These are phyloP conservation scores for Streptopelia turtur DNA, from an alignment of 2,797 vertebrate genomes.

Conservation along the genomic window DNA sequence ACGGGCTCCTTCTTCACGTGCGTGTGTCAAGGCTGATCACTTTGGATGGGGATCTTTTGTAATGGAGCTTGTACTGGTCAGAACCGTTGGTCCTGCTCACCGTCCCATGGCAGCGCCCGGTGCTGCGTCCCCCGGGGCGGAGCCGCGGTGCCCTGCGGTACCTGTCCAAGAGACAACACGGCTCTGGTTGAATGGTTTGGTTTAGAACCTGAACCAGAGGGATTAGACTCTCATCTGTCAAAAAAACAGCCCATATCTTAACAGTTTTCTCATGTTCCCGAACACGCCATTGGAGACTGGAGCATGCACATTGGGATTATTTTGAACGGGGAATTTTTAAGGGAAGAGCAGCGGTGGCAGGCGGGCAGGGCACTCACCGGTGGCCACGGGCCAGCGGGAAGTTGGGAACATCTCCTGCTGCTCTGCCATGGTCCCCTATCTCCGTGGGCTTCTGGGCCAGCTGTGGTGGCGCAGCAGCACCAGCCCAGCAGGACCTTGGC, in stretches of 20 bases:
- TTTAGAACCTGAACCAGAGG: not conserved
- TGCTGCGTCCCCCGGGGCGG: not conserved
- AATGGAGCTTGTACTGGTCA: rapidly evolving
- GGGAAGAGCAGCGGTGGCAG: not conserved
- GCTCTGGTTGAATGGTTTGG: not conserved
- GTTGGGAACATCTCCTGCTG: not conserved
- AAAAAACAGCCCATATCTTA: not conserved
- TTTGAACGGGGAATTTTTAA: not conserved
- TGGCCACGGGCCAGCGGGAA: rapidly evolving
- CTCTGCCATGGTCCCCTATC: rapidly evolving
- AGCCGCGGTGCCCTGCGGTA: not conserved
- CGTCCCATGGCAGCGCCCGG: not conserved
- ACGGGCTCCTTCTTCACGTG: not conserved
- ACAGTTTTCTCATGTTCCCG: not conserved
- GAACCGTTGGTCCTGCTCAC: not conserved
- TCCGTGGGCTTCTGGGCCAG: not conserved
- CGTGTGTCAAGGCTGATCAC: not conserved
- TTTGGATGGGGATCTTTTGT: not conserved
- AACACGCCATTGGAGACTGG: not conserved
- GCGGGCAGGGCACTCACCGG: not conserved
- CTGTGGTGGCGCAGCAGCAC: not conserved
- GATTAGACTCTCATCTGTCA: not conserved
- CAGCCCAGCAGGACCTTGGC: not conserved
- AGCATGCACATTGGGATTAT: rapidly evolving
- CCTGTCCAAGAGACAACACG: not conserved